A percentile compares a stretch with the other conserved stretches of the same genome.
Conservation (phyloP, 2,888 invertebrate species). For the Nesidiocoris tenuis region DNA sequence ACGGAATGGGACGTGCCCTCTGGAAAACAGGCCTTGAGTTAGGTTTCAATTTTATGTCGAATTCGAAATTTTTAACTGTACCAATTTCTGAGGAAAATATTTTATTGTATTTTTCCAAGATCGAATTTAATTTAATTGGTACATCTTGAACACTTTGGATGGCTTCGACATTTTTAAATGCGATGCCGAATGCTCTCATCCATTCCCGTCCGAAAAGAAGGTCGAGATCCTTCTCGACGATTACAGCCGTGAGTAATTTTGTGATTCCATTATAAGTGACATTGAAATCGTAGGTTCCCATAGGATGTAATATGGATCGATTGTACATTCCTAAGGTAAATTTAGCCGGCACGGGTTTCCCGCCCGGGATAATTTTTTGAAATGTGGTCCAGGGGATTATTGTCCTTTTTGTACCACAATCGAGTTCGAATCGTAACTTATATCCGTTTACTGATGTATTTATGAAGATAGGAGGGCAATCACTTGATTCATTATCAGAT, state of each 20-base stretch:
- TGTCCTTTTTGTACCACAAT: slow-evolving; percentile 3
- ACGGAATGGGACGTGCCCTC: slow-evolving; percentile 15
- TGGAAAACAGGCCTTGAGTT: slow-evolving; percentile 18
- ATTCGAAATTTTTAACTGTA: slow-evolving; percentile 5
- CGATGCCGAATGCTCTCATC: slow-evolving; percentile 13
- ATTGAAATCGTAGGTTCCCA: not conserved
- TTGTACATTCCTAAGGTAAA: slow-evolving; percentile 6
- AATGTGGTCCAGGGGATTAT: not conserved
- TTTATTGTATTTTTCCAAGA: not conserved
- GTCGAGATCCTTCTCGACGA: not conserved
- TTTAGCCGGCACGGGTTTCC: not conserved
- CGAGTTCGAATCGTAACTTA: slow-evolving; percentile 5
- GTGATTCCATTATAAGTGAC: slow-evolving; percentile 1
- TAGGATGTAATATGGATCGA: not conserved
- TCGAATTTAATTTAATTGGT: not conserved
- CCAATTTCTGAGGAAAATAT: not conserved
- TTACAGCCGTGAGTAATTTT: not conserved
- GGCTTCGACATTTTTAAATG: slow-evolving; percentile 3
- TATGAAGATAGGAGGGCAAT: slow-evolving; percentile 10
- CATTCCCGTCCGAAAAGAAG: slow-evolving; percentile 14
- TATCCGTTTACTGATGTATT: slow-evolving; percentile 1
- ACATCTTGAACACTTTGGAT: not conserved
- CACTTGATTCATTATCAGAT: not conserved
- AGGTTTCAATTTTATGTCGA: not conserved
- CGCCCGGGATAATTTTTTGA: not conserved